These are phyloP conservation scores for Rallus crepitans DNA, from an alignment of 2,797 vertebrate species.

Conservation along the genomic window DNA sequence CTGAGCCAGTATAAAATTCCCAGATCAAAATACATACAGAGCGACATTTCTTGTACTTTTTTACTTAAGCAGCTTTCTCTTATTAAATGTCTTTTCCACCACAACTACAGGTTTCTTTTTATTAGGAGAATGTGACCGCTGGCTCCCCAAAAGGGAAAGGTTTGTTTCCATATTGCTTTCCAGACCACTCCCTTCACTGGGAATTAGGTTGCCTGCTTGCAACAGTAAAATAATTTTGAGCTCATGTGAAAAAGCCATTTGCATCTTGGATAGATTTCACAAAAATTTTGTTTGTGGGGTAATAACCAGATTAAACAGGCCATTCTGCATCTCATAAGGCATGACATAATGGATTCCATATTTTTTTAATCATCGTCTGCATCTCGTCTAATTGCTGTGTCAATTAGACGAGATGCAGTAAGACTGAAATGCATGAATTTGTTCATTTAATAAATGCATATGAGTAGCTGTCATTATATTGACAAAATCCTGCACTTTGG, in stretches of 20 bases:
- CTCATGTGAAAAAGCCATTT: constrained; percentile 57
- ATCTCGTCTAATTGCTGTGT: neutral
- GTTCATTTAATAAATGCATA: neutral
- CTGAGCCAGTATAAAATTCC: neutral
- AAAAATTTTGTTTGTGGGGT: constrained; percentile 7
- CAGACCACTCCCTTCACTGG: constrained; percentile 51
- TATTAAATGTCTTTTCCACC: constrained; percentile 20
- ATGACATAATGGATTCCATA: constrained; percentile 2
- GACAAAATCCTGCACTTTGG: neutral
- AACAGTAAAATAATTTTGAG: constrained; percentile 47
- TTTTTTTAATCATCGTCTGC: neutral
- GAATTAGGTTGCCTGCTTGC: neutral
- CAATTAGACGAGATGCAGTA: neutral
- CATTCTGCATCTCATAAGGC: neutral
- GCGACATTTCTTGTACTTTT: neutral
- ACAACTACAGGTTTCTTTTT: constrained; percentile 41
- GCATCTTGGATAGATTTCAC: constrained; percentile 31
- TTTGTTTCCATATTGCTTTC: constrained; percentile 41
- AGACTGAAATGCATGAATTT: neutral
- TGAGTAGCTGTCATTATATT: neutral
- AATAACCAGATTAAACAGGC: constrained; percentile 32
- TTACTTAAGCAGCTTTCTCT: neutral
- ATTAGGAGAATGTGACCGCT: constrained; percentile 29
- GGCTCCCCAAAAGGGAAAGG: constrained; percentile 9
- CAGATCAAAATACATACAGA: neutral